Conservation (phyloP, 2,797 vertebrate species). For the Furcifer pardalis region DNA sequence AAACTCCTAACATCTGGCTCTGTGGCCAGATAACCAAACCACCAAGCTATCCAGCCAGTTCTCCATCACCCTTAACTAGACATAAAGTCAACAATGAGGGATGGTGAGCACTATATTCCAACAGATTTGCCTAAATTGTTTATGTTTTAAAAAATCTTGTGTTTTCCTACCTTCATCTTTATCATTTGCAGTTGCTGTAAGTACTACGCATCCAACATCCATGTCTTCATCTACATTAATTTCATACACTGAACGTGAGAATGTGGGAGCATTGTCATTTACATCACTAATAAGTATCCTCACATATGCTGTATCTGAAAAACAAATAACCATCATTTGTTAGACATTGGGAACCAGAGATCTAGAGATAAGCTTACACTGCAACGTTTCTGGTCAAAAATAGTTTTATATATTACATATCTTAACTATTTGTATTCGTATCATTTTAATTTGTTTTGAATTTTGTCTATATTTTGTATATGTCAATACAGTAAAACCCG, state of each 20-base stretch:
- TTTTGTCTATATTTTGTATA: too few relatives aligned
- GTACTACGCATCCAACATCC: constrained; percentile 84
- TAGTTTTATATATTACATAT: too few relatives aligned
- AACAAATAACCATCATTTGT: constrained; percentile 28
- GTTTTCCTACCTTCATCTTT: constrained; percentile 84
- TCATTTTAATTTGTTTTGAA: too few relatives aligned
- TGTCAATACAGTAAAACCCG: too few relatives aligned
- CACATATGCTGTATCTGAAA: constrained; percentile 85
- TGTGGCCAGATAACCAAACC: too few relatives aligned
- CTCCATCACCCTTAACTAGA: background rate
- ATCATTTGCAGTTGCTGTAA: constrained; percentile 88
- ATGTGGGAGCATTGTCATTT: constrained; percentile 87
- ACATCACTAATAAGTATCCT: constrained; percentile 88
- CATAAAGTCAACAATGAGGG: background rate
- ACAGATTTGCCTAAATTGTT: background rate
- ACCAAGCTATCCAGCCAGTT: too few relatives aligned
- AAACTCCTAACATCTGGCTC: too few relatives aligned
- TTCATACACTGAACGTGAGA: constrained; percentile 80
- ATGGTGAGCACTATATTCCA: background rate
- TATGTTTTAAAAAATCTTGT: background rate
- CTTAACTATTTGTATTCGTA: too few relatives aligned
- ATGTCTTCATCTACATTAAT: constrained; percentile 88
- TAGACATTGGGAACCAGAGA: too few relatives aligned
- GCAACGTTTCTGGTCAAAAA: too few relatives aligned
- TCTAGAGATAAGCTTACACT: too few relatives aligned